Evolutionary conservation across 2,113 vertebrate genomes (phyloP).

Genomic region (Clupea harengus): DNA sequence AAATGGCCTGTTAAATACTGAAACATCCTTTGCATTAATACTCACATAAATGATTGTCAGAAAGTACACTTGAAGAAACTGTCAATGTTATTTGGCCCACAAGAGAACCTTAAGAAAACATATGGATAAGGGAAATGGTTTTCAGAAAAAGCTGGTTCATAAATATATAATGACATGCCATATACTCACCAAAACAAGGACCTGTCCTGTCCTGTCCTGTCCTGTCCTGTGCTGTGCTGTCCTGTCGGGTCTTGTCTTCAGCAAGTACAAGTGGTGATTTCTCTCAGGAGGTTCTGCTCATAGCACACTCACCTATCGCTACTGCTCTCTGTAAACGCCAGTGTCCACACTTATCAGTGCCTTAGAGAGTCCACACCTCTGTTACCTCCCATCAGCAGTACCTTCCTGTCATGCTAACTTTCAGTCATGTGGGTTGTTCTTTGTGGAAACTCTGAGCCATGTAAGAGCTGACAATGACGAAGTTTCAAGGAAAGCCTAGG

Average conservation of each 20-base stretch:
- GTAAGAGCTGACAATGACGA: neutral
- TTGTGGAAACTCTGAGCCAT: neutral
- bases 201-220: neutral
- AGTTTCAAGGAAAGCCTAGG: neutral
- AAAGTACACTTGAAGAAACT: neutral
- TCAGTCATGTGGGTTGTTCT: neutral
- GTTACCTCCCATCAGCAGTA: neutral
- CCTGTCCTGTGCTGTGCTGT: neutral
- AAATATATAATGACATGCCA: neutral
- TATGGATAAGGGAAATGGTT: neutral
- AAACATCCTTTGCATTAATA: neutral
- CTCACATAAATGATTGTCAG: neutral
- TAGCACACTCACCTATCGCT: neutral
- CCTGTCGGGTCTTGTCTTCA: neutral
- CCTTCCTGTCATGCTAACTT: neutral
- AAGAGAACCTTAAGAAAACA: neutral
- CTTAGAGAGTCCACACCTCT: slow-evolving; percentile 53
- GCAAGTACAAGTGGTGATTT: neutral
- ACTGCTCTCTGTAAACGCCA: neutral
- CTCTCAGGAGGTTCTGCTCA: neutral
- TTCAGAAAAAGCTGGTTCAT: neutral
- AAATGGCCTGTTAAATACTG: neutral
- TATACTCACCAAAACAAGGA: neutral
- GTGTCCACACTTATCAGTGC: slow-evolving; percentile 41
- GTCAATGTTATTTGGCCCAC: neutral